Conservation (phyloP, 2,888 invertebrate genomes). For the Drosophila vallismaia region DNA sequence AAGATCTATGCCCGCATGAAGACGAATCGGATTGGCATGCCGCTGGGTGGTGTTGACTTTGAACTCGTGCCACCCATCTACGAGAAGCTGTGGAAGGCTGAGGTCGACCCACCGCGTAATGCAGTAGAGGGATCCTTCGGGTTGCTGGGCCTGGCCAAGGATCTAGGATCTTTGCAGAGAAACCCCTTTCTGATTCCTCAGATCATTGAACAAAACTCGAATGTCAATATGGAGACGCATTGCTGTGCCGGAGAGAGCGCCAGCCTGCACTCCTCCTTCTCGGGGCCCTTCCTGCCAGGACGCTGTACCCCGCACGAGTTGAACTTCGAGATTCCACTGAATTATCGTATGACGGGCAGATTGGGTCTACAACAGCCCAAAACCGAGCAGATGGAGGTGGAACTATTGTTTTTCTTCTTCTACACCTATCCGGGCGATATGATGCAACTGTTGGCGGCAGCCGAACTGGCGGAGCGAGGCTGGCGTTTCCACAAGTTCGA, state of each 20-base stretch:
- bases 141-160: conserved; percentile 50
- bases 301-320: conserved; percentile 26
- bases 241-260: conserved; percentile 8
- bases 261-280: conserved; percentile 36
- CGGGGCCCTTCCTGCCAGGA: conserved; percentile 29
- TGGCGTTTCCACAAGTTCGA: conserved; percentile 64
- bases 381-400: conserved; percentile 54
- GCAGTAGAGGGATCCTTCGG: conserved; percentile 40
- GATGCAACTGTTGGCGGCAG: conserved; percentile 69
- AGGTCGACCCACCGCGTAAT: background rate
- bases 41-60: conserved; percentile 57
- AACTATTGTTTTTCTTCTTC: conserved; percentile 61
- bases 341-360: conserved; percentile 8
- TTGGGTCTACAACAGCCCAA: conserved; percentile 50
- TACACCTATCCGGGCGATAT: conserved; percentile 63
- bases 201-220: conserved; percentile 41
- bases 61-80: conserved; percentile 19
- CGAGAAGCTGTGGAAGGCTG: background rate
- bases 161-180: conserved; percentile 20
- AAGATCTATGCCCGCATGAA: conserved; percentile 47
- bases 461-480: conserved; percentile 60
- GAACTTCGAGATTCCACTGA: conserved; percentile 23
- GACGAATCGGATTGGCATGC: conserved; percentile 56
- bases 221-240: conserved; percentile 8
- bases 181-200: conserved; percentile 24